These are phyloP conservation scores for Ataeniobius toweri DNA, from an alignment of 2,797 vertebrate species.

Conservation along the genomic window DNA sequence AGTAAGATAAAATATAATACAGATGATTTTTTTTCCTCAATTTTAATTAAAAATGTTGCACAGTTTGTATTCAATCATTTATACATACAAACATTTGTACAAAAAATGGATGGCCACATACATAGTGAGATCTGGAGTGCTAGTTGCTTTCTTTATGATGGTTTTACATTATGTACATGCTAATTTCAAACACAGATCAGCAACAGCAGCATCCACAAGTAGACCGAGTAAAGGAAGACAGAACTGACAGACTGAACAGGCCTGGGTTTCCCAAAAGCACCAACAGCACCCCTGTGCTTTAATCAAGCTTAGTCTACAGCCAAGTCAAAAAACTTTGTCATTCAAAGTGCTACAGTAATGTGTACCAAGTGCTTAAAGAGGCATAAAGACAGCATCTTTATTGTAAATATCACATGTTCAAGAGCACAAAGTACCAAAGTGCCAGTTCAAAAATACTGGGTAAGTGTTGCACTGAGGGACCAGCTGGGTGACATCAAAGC, in stretches of 20 bases:
- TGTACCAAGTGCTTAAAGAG: constrained; percentile 64
- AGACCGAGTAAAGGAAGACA: constrained; percentile 58
- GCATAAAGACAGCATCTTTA: constrained; percentile 32
- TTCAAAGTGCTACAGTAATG: constrained; percentile 72
- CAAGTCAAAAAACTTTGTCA: constrained; percentile 52
- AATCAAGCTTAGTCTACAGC: constrained; percentile 39
- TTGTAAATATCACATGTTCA: constrained; percentile 44
- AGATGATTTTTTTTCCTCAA: constrained; percentile 73
- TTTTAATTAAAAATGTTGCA: constrained; percentile 82
- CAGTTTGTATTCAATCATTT: constrained; percentile 81
- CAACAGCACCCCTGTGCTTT: constrained; percentile 31
- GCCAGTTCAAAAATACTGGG: constrained; percentile 50
- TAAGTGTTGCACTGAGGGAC: constrained; percentile 40
- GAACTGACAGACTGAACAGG: constrained; percentile 51
- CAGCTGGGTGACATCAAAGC: constrained; percentile 45
- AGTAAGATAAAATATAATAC: constrained; percentile 84
- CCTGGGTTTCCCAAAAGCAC: constrained; percentile 73
- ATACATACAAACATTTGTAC: constrained; percentile 89
- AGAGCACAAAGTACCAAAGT: constrained; percentile 58
- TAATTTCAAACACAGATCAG: constrained; percentile 79
- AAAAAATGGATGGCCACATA: constrained; percentile 88
- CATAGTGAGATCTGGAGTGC: constrained; percentile 83
- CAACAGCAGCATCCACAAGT: constrained; percentile 82
- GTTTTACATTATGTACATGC: constrained; percentile 95
- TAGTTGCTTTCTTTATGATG: constrained; percentile 88